Conservation (phyloP, 2,113 vertebrate species). For the Coptodon bakossiorum region DNA sequence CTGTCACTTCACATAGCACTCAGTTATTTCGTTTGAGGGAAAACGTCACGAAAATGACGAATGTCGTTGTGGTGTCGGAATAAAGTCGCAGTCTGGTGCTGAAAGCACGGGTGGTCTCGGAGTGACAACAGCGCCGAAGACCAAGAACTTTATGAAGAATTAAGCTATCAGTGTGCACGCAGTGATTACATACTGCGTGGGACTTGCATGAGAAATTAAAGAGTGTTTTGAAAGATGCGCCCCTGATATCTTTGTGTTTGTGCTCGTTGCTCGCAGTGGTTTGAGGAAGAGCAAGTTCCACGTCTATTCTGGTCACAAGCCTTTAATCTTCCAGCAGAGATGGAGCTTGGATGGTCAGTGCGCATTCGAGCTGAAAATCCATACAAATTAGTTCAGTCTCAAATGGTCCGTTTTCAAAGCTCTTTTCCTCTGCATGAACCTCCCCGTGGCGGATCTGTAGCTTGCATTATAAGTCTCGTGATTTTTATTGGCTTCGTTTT, state of each 20-base stretch:
- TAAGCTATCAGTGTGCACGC: slow-evolving; percentile 16
- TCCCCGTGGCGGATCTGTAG: not conserved
- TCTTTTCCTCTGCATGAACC: not conserved
- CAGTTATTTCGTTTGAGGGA: slow-evolving; percentile 9
- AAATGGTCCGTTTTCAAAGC: slow-evolving; percentile 19
- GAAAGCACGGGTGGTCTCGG: slow-evolving; percentile 60
- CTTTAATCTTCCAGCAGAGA: slow-evolving; percentile 19
- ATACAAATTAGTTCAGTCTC: not conserved
- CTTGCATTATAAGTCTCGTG: not conserved
- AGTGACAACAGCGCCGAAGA: slow-evolving; percentile 27
- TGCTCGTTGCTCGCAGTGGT: slow-evolving; percentile 1
- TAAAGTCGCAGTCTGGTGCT: not conserved
- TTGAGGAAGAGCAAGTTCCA: not conserved
- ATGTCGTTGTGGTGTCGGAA: slow-evolving; percentile 1
- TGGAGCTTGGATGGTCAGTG: not conserved
- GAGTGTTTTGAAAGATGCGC: not conserved
- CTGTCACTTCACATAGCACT: slow-evolving; percentile 56
- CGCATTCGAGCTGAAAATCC: not conserved
- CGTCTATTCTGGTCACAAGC: slow-evolving; percentile 17
- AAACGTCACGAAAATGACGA: slow-evolving; percentile 25
- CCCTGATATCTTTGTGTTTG: not conserved
- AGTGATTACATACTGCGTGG: not conserved
- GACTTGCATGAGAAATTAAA: slow-evolving; percentile 16
- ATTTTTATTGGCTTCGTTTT: slow-evolving; percentile 46
- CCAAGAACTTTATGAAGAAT: not conserved